phyloP scores from a whole-genome alignment of 2,113 vertebrate genomes.

The Etia nguti region DNA sequence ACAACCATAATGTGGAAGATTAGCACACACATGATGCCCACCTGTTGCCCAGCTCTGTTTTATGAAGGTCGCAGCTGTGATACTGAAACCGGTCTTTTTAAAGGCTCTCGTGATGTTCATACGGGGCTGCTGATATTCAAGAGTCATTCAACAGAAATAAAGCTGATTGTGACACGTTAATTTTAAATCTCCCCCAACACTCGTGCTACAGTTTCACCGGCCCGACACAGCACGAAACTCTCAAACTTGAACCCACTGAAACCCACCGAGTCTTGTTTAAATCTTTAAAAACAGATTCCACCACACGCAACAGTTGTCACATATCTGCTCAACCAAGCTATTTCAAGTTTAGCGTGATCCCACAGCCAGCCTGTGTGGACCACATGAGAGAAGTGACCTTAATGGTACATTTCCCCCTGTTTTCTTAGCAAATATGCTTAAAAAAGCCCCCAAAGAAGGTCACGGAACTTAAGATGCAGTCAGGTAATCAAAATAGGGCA shows the following conservation, averaged over 20 bases:
- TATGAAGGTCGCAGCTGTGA: conserved; percentile 74
- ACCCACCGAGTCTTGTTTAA: background rate
- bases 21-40: conserved; percentile 71
- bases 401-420: background rate
- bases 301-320: background rate
- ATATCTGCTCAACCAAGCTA: background rate
- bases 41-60: conserved; percentile 73
- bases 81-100: conserved; percentile 72
- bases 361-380: background rate
- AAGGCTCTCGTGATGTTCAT: conserved; percentile 40
- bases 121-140: background rate
- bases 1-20: conserved; percentile 78
- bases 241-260: background rate
- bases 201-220: background rate
- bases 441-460: background rate
- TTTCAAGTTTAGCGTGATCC: background rate
- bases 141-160: conserved; percentile 51
- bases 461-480: background rate
- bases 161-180: conserved; percentile 15
- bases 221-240: background rate
- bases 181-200: background rate
- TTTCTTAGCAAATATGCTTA: background rate
- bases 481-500: background rate
- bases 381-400: background rate
- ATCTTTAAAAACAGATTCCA: background rate